Evolutionary conservation across 2,888 invertebrate species (phyloP).

Genomic region (Blastobasis lacticolella): DNA sequence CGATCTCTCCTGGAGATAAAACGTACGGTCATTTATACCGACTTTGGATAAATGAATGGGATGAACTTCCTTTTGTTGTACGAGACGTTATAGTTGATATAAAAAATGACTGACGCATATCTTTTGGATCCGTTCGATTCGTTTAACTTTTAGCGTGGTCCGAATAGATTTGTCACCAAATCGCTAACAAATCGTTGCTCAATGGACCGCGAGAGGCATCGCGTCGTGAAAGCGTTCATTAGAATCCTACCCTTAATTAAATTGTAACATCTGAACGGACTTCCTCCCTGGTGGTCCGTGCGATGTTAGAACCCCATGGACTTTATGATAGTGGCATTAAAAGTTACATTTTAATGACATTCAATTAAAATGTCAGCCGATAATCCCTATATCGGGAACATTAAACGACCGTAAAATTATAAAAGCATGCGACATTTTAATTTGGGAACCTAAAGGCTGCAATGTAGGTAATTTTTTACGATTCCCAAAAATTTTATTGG

Average conservation of each 20-base stretch:
- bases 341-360: conserved; percentile 41
- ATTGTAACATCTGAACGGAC: conserved; percentile 70
- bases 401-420: conserved; percentile 24
- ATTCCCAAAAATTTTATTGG: no score
- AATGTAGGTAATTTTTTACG: no score
- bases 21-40: conserved; percentile 53
- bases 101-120: no score
- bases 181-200: conserved; percentile 33
- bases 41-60: conserved; percentile 38
- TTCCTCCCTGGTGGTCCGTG: conserved; percentile 55
- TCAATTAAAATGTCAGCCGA: conserved; percentile 17
- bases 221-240: conserved; percentile 45
- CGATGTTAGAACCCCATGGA: conserved; percentile 28
- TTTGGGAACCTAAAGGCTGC: not conserved
- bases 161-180: conserved; percentile 24
- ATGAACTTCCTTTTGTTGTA: conserved; percentile 14
- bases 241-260: conserved; percentile 53
- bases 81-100: no score
- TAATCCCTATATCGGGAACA: conserved; percentile 19
- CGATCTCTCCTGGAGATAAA: conserved; percentile 53
- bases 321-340: conserved; percentile 39
- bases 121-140: not conserved
- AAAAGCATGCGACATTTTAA: conserved; percentile 24
- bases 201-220: conserved; percentile 37
- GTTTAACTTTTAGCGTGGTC: conserved; percentile 1